Evolutionary conservation across 2,113 vertebrate genomes (phyloP).

Genomic region (Lophura nycthemera): DNA sequence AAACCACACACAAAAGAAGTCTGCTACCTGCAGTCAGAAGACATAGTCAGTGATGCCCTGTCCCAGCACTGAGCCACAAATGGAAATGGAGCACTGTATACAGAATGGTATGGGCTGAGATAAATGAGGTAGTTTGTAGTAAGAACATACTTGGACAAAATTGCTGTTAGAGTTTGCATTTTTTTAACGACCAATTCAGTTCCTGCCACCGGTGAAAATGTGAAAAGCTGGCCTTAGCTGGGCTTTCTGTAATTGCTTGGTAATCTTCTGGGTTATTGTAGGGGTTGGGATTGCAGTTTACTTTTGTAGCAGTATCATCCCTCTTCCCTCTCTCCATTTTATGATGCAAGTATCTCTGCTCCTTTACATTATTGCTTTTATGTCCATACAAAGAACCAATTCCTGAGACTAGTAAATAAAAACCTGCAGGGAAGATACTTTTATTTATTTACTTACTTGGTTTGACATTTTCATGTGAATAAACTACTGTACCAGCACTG

Average conservation of each 20-base stretch:
- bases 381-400: neutral
- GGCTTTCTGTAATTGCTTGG: neutral
- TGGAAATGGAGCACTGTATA: neutral
- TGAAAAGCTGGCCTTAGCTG: neutral
- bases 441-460: conserved; percentile 51
- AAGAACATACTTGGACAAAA: neutral
- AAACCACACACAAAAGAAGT: accelerated
- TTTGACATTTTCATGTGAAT: conserved; percentile 70
- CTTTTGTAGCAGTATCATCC: accelerated
- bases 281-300: neutral
- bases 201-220: neutral
- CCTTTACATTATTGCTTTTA: neutral
- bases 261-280: neutral
- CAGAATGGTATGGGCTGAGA: neutral
- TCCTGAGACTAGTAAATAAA: neutral
- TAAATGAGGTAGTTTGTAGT: neutral
- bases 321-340: accelerated
- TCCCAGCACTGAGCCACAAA: neutral
- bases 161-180: neutral
- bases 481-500: conserved; percentile 34
- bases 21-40: neutral
- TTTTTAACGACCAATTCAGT: neutral
- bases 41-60: neutral
- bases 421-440: neutral
- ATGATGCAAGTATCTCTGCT: accelerated